Percentiles rank a stretch among this genome's conserved stretches.
These are phyloP conservation scores for Brachymystax lenok DNA, from an alignment of 2,797 vertebrate species.

Conservation along the genomic window DNA sequence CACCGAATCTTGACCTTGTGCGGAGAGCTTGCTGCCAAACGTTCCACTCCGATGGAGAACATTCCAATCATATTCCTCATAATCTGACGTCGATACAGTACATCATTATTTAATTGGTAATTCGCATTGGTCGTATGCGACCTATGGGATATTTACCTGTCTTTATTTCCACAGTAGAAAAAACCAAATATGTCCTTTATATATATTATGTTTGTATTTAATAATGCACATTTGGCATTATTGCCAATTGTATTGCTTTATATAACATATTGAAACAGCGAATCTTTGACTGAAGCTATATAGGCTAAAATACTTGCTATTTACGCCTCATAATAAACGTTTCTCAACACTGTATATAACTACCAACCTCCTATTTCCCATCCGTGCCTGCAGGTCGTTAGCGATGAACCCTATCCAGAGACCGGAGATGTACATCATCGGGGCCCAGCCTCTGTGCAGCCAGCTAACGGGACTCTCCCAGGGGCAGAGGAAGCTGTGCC, in stretches of 20 bases:
- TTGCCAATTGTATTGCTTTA: background rate
- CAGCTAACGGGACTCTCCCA: slow-evolving; percentile 94
- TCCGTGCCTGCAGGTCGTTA: slow-evolving; percentile 83
- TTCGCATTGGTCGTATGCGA: too few species aligned
- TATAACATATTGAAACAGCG: background rate
- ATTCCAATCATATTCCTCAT: background rate
- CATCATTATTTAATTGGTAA: too few species aligned
- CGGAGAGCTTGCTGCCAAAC: background rate
- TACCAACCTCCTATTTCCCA: slow-evolving; percentile 2
- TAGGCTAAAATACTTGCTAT: background rate
- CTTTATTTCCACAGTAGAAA: background rate
- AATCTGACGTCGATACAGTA: background rate
- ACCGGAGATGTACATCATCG: slow-evolving; percentile 98
- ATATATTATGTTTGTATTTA: background rate
- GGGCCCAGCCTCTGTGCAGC: slow-evolving; percentile 96
- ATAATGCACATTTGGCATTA: background rate
- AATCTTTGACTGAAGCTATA: background rate
- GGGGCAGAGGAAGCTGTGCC: slow-evolving; percentile 98
- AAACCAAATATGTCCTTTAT: background rate
- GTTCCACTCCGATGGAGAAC: background rate
- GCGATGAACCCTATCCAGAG: slow-evolving; percentile 97
- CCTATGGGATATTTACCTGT: background rate
- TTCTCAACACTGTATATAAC: slow-evolving; percentile 16
- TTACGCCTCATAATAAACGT: background rate
- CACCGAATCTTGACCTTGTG: slow-evolving; percentile 28